Conservation (phyloP, 2,797 vertebrate species). For the Galaxias olidus region DNA sequence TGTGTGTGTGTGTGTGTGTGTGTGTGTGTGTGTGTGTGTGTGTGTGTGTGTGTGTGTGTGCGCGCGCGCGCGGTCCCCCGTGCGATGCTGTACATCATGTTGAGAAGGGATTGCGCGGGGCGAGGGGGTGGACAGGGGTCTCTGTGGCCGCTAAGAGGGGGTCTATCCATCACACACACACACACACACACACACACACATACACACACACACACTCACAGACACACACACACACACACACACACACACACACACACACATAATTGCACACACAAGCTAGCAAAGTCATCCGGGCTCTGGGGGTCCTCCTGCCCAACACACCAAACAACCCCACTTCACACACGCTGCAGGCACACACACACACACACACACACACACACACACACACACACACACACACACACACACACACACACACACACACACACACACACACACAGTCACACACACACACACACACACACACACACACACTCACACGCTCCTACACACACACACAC, state of each 20-base stretch:
- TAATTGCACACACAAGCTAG: not conserved
- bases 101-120: too few species aligned
- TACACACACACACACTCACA: too few species aligned
- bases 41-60: too few species aligned
- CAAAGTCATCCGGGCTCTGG: too few species aligned
- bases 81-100: too few species aligned
- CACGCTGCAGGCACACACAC: not conserved
- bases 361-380: not conserved
- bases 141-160: not conserved
- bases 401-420: not conserved
- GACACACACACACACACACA: too few species aligned
- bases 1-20: conserved; percentile 1
- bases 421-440: not conserved
- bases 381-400: not conserved
- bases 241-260: not conserved
- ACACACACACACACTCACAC: not conserved
- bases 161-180: not conserved
- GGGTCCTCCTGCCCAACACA: not conserved
- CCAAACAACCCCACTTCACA: not conserved
- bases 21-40: not conserved
- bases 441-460: not conserved
- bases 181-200: conserved; percentile 1
- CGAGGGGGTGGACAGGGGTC: not conserved
- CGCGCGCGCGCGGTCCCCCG: too few species aligned
- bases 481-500: too few species aligned